Conservation (phyloP, 2,113 vertebrate genomes). For the Seriola dumerili region DNA sequence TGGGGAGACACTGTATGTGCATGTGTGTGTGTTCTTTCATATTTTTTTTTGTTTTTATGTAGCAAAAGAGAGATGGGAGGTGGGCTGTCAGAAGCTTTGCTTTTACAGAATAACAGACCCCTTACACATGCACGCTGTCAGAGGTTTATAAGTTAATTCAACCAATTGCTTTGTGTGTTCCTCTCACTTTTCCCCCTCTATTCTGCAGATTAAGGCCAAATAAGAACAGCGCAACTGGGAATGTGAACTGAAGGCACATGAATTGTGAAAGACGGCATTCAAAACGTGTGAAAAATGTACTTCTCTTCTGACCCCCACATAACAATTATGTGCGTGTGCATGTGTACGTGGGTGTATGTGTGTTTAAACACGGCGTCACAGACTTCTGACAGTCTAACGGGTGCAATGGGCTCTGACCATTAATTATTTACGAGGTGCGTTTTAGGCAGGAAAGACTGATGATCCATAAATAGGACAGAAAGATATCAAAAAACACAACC, state of each 20-base stretch:
- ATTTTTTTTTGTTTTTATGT: not conserved
- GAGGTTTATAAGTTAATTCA: conserved; percentile 38
- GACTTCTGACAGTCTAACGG: conserved; percentile 63
- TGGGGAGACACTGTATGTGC: conserved; percentile 22
- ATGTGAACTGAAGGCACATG: not conserved
- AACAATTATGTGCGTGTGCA: conserved; percentile 12
- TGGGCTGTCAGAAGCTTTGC: conserved; percentile 21
- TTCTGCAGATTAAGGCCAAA: not conserved
- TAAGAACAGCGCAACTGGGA: conserved; percentile 9
- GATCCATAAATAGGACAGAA: conserved; percentile 76
- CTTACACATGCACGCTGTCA: conserved; percentile 28
- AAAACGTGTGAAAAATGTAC: conserved; percentile 14
- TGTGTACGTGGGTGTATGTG: conserved; percentile 4
- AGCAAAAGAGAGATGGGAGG: conserved; percentile 2
- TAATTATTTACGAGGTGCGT: conserved; percentile 74
- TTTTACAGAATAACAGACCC: conserved; percentile 32
- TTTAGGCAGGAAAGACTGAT: conserved; percentile 72
- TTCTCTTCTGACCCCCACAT: conserved; percentile 34
- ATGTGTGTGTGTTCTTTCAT: conserved; percentile 20
- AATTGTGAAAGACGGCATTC: not conserved
- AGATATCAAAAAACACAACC: conserved; percentile 49
- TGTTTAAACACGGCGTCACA: conserved; percentile 44
- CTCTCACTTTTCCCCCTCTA: not conserved
- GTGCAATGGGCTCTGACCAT: conserved; percentile 72
- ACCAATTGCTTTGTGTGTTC: conserved; percentile 24